Base-by-base conservation (phyloP, 2,797 vertebrate species). In the Myripristis jacobus region DNA sequence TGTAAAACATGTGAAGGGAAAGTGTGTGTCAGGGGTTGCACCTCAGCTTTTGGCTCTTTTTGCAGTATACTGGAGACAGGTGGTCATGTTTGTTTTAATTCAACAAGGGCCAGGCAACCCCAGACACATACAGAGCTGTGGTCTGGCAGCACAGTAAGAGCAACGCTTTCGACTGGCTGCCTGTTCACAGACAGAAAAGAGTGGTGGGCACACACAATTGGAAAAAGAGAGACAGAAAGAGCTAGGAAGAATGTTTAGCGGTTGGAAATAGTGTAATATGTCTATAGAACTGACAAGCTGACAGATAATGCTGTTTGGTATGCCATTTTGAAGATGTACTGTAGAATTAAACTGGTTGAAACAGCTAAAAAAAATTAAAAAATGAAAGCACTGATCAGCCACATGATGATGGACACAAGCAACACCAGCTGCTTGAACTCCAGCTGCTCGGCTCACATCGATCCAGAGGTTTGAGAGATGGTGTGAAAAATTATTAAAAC, bases 51-150 rank as follows among this genome's bases (percentile, higher is more conserved):
- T 18, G 27, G 38, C 41, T 22, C 34, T 52, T 31, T 73, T 6
- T 29, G 3, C 27, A 29, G 46, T 62, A 50, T 44, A 61, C 66
- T 77, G 38, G 21, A 73, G 68, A 82, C 77, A 87, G 78, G 82
- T 89, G 80, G 38, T 65, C 50, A 19, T 86, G 71, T 83, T 90
- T 88, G 75, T 76, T 83, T 79, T 82, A 43, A 68, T 75, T 82
- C 73, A 64, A 51, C 27, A 59, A 34, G 36, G 12, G 41, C 44
- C 59, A 79, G 81, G 81, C 72, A 80, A 29, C 7, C 38, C 10
- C 47, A 41, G 65, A 59, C 46, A 19, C 78, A 75, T 55, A 54
- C 53, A 70, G 44, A 34, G 6, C 44, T 76, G 70, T 63, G 74
- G 75, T 80, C 77, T 89, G 79, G 80, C 82, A 73, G 64, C 1